Evolutionary conservation across 2,888 invertebrate genomes (phyloP).

Genomic region (Allacma fusca): DNA sequence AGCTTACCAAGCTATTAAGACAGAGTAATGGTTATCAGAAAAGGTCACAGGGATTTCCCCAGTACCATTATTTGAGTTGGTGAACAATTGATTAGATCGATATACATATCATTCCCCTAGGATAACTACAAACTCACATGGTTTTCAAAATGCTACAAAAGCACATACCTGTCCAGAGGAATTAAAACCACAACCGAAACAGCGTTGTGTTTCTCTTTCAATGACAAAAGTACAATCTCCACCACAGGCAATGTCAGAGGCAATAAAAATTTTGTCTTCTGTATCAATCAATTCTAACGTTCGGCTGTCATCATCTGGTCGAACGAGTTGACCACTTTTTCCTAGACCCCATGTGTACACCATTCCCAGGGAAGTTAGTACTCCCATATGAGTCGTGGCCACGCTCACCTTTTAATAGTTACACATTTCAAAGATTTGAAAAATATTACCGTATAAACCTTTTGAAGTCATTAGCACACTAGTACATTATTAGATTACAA

Average conservation of each 20-base stretch:
- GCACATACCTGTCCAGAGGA: constrained; percentile 53
- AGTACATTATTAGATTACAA: too few species aligned
- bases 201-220: constrained; percentile 53
- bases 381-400: constrained; percentile 58
- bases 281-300: constrained; percentile 59
- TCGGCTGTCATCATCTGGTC: constrained; percentile 60
- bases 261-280: constrained; percentile 58
- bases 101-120: too few species aligned
- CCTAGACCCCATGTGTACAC: constrained; percentile 60
- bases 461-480: too few species aligned
- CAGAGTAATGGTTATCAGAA: background rate
- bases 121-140: too few species aligned
- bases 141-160: background rate
- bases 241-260: constrained; percentile 57
- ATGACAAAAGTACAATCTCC: constrained; percentile 61
- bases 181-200: constrained; percentile 60
- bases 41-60: too few species aligned
- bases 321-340: constrained; percentile 59
- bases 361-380: constrained; percentile 58
- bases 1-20: constrained; percentile 54
- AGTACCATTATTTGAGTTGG: too few species aligned
- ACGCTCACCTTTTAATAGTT: too few species aligned
- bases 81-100: too few species aligned
- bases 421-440: too few species aligned
- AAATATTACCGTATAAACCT: too few species aligned